These are phyloP conservation scores for Tetrax tetrax DNA, from an alignment of 2,113 vertebrate species.

Conservation along the genomic window DNA sequence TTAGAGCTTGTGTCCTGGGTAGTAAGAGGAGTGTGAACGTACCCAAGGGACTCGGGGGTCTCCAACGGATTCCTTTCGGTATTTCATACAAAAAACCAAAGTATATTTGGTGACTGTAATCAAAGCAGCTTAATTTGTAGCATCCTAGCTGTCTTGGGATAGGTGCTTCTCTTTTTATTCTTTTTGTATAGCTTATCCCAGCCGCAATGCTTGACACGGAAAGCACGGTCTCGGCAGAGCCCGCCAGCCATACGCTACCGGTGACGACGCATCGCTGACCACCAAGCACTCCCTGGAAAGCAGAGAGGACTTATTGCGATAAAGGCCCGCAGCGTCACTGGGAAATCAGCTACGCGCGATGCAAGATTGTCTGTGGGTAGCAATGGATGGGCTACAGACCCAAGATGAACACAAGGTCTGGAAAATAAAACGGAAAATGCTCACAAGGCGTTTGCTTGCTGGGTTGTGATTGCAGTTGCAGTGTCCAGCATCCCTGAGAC, in stretches of 20 bases:
- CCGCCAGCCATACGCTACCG: rapidly evolving
- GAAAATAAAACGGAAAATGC: conserved; percentile 42
- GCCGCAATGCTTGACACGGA: not conserved
- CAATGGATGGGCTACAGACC: not conserved
- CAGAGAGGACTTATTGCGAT: not conserved
- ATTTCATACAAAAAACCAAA: conserved; percentile 65
- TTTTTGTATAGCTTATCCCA: conserved; percentile 22
- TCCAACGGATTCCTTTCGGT: not conserved
- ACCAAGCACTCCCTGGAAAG: not conserved
- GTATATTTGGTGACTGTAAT: conserved; percentile 35
- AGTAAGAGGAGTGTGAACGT: not conserved
- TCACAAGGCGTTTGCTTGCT: not conserved
- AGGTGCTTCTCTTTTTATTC: not conserved
- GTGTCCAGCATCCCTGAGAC: rapidly evolving
- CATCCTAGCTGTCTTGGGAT: conserved; percentile 22
- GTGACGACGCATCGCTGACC: not conserved
- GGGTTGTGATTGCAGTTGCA: not conserved
- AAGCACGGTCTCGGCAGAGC: not conserved
- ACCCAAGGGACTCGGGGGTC: not conserved
- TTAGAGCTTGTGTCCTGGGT: conserved; percentile 38
- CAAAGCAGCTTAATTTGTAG: conserved; percentile 9
- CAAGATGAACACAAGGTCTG: not conserved
- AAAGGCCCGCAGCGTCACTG: not conserved
- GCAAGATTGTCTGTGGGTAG: not conserved
- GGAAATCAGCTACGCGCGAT: not conserved